A percentile compares a stretch with the other conserved stretches of the same genome.
Evolutionary conservation across 2,888 invertebrate genomes (phyloP).

Genomic region (Euclidia mi): DNA sequence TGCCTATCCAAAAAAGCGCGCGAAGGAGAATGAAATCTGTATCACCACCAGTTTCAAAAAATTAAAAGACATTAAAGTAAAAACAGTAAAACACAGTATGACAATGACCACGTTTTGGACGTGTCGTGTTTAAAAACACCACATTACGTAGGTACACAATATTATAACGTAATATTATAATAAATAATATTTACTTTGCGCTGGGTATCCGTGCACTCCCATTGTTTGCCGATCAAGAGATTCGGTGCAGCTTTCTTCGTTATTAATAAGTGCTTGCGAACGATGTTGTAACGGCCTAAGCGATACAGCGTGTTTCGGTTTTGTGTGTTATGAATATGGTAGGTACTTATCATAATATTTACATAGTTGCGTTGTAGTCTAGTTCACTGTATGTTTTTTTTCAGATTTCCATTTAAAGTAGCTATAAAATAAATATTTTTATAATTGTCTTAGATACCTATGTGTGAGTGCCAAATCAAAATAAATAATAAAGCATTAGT

Average conservation of each 20-base stretch:
- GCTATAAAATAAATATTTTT: no score
- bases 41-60: no score
- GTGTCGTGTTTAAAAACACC: conserved; percentile 43
- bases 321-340: background rate
- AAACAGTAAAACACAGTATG: no score
- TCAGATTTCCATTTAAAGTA: no score
- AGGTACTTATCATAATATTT: no score
- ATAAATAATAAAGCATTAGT: no score
- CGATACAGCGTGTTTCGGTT: conserved; percentile 67
- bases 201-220: conserved; percentile 76
- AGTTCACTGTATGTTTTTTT: no score
- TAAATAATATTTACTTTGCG: conserved; percentile 66
- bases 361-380: no score
- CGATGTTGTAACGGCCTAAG: conserved; percentile 76
- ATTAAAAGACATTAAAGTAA: conserved; percentile 1
- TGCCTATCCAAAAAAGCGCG: no score
- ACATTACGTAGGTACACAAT: conserved; percentile 21
- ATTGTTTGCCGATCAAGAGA: conserved; percentile 84
- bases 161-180: conserved; percentile 57
- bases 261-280: conserved; percentile 87
- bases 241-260: conserved; percentile 85
- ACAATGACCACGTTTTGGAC: conserved; percentile 30
- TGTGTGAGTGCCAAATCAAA: no score
- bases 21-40: no score
- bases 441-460: no score